phyloP scores from a whole-genome alignment of 30 jellyfish, hydroid and myxozoan species.

The Aurelia aurita complex sp. Pacific region DNA sequence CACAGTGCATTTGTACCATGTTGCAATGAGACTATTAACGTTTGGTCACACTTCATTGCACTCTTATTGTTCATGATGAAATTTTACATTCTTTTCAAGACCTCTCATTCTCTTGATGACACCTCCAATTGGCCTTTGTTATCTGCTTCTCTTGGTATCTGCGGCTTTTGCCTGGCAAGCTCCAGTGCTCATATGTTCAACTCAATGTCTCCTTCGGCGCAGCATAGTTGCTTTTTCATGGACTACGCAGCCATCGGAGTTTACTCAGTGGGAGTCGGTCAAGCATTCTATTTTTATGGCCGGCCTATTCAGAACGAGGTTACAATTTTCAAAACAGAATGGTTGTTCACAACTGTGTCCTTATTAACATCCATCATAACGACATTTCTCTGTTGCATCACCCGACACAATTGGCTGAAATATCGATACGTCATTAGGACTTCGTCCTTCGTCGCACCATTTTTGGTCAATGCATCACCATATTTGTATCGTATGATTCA shows the following conservation, averaged over 20 bases:
- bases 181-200: constrained; percentile 93
- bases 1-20: constrained; percentile 73
- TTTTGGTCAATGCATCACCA: constrained; percentile 90
- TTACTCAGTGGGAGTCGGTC: constrained; percentile 93
- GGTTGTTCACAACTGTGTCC: constrained; percentile 54
- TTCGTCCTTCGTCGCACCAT: constrained; percentile 77
- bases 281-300: constrained; percentile 80
- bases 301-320: constrained; percentile 64
- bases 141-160: constrained; percentile 75
- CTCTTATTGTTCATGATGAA: constrained; percentile 50
- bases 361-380: constrained; percentile 71
- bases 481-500: constrained; percentile 67
- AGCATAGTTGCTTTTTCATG: constrained; percentile 87
- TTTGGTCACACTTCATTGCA: constrained; percentile 94
- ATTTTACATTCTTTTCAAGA: constrained; percentile 39
- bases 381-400: constrained; percentile 76
- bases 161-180: constrained; percentile 88
- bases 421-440: constrained; percentile 80
- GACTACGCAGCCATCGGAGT: constrained; percentile 97
- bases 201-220: constrained; percentile 81
- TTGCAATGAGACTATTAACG: constrained; percentile 88
- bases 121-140: constrained; percentile 77
- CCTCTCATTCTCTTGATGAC: constrained; percentile 46
- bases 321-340: constrained; percentile 22
- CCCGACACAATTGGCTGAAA: constrained; percentile 80